Conservation (phyloP, 2,888 invertebrate genomes). For the Petrophora chlorosata region DNA sequence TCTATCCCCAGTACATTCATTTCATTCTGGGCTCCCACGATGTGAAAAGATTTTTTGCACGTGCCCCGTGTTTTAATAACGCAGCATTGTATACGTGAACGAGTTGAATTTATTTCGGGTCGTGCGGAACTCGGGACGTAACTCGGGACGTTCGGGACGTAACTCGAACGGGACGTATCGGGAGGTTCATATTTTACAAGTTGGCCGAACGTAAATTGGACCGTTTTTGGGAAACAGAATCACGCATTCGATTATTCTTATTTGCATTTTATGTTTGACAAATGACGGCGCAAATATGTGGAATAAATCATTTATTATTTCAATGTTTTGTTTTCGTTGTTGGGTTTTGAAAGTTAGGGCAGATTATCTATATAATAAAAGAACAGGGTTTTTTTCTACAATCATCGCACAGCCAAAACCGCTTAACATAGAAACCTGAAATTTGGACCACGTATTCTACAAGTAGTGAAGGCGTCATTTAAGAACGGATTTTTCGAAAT, state of each 20-base stretch:
- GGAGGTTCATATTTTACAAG: conserved; percentile 1
- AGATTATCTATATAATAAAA: no score
- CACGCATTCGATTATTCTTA: neutral
- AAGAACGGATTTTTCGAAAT: no score
- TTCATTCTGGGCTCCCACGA: neutral
- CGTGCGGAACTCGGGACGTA: neutral
- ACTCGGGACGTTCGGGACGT: neutral
- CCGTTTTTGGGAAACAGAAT: neutral
- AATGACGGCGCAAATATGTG: neutral
- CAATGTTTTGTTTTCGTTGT: no score
- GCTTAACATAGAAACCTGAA: no score
- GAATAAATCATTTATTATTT: no score
- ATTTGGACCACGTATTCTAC: no score
- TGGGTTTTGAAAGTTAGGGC: no score
- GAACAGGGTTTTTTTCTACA: no score
- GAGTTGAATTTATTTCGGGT: conserved; percentile 7
- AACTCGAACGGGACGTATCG: neutral
- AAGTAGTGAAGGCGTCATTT: no score
- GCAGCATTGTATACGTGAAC: conserved; percentile 4
- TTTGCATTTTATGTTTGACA: neutral
- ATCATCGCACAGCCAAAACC: no score
- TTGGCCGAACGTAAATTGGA: neutral
- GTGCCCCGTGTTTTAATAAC: conserved; percentile 11
- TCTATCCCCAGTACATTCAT: neutral
- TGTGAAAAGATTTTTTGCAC: conserved; percentile 6